These are phyloP conservation scores for Rhombomys opimus DNA, from an alignment of 2,113 vertebrate species.

Conservation along the genomic window DNA sequence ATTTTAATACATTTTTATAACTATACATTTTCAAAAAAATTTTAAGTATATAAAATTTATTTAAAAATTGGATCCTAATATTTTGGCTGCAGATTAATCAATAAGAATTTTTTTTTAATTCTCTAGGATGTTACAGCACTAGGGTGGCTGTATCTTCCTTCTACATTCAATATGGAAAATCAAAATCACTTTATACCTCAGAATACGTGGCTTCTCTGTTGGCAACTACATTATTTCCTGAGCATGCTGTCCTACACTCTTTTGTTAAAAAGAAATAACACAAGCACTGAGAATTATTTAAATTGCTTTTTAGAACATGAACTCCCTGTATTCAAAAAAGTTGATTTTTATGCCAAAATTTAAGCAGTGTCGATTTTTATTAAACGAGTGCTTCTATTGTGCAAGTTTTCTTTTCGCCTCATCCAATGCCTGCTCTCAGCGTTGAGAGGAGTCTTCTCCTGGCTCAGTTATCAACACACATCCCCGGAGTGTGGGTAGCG, in stretches of 20 bases:
- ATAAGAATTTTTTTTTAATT: constrained; percentile 55
- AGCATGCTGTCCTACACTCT: neutral
- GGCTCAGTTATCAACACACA: neutral
- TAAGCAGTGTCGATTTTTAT: neutral
- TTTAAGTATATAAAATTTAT: neutral
- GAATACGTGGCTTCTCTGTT: constrained; percentile 18
- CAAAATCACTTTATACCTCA: constrained; percentile 55
- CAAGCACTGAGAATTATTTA: neutral
- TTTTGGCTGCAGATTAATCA: constrained; percentile 43
- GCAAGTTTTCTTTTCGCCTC: neutral
- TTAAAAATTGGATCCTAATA: constrained; percentile 56
- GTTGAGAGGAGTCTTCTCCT: neutral
- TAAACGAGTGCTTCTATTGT: neutral
- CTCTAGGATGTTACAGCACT: neutral
- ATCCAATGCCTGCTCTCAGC: neutral
- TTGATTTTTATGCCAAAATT: constrained; percentile 9
- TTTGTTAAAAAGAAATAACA: neutral
- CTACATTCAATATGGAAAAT: constrained; percentile 5
- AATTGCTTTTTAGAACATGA: constrained; percentile 2
- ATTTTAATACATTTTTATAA: neutral
- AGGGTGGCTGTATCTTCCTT: neutral
- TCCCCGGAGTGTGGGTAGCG: accelerated
- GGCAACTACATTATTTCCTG: constrained; percentile 23
- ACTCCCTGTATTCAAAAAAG: neutral
- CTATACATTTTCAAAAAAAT: neutral